Percentiles rank a stretch among this genome's conserved stretches.
Conservation (phyloP, 2,113 vertebrate species). For the Artemisiospiza belli region DNA sequence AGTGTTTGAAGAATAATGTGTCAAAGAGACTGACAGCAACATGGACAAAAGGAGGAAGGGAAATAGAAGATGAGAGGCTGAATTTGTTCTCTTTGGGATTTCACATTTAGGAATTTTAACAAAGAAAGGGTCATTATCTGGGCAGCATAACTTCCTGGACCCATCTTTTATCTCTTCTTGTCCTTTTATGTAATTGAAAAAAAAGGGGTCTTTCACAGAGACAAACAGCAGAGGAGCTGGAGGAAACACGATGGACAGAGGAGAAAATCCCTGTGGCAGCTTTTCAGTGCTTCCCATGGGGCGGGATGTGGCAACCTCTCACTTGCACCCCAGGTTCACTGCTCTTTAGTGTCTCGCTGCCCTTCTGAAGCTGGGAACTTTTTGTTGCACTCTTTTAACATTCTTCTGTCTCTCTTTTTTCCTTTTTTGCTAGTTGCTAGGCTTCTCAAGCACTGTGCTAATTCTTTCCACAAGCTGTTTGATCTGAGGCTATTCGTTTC, state of each 20-base stretch:
- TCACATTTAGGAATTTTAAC: conserved; percentile 54
- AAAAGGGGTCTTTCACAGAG: conserved; percentile 14
- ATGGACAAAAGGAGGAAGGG: conserved; percentile 50
- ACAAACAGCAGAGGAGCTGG: not conserved
- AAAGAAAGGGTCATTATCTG: conserved; percentile 57
- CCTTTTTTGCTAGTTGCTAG: not conserved
- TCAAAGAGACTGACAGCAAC: conserved; percentile 51
- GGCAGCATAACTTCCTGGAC: conserved; percentile 55
- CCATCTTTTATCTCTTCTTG: conserved; percentile 61
- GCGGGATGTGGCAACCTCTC: not conserved
- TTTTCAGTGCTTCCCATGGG: not conserved
- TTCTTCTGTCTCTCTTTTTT: not conserved
- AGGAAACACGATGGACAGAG: conserved; percentile 11
- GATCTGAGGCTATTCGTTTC: not conserved
- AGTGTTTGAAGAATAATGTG: conserved; percentile 63
- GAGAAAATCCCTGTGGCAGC: not conserved
- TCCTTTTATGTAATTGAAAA: conserved; percentile 46
- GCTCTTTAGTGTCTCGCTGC: not conserved
- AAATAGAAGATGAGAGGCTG: conserved; percentile 44
- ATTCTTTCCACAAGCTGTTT: not conserved
- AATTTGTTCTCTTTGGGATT: conserved; percentile 53
- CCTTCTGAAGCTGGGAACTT: not conserved
- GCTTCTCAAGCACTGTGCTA: not conserved
- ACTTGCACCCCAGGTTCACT: not conserved
- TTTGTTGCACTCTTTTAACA: not conserved